Evolutionary conservation across 1,140 invertebrate species (phyloP).

Genomic region (Panagrolaimus sp.): DNA sequence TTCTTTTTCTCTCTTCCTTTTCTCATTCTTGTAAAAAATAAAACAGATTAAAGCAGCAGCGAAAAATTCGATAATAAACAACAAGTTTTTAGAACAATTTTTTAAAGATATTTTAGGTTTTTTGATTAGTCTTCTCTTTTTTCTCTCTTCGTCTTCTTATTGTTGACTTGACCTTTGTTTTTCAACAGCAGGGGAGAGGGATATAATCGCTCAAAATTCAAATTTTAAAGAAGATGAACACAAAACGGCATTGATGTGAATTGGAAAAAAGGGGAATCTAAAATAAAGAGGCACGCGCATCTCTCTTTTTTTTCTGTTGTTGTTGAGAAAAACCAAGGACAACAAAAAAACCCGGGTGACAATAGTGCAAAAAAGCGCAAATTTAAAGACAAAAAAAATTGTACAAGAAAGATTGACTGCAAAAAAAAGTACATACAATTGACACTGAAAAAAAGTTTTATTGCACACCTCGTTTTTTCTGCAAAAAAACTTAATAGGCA

Average conservation of each 20-base stretch:
- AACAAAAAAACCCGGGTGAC: conserved; percentile 1
- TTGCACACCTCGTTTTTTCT: too few relatives aligned
- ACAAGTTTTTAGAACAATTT: too few relatives aligned
- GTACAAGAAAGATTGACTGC: too few relatives aligned
- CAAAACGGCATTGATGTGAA: conserved; percentile 3
- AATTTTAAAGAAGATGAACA: conserved; percentile 5
- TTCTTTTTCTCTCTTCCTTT: neutral
- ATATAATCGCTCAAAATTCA: conserved; percentile 7
- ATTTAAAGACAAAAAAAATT: neutral
- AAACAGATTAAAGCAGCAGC: neutral
- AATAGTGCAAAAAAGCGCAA: conserved; percentile 4
- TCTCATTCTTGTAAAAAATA: neutral
- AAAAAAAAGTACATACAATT: too few relatives aligned
- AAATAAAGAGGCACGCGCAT: too few relatives aligned
- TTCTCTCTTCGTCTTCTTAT: neutral
- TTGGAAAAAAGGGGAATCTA: neutral
- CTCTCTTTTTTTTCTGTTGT: neutral
- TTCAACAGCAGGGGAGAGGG: neutral
- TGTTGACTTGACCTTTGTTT: conserved; percentile 14
- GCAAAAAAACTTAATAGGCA: too few relatives aligned
- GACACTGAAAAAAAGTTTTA: too few relatives aligned
- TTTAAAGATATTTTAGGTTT: too few relatives aligned
- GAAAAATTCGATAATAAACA: neutral
- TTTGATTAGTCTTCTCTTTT: too few relatives aligned
- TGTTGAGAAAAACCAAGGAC: conserved; percentile 14